These are phyloP conservation scores for Entomobrya proxima DNA, from an alignment of 2,888 invertebrate genomes.

Conservation along the genomic window DNA sequence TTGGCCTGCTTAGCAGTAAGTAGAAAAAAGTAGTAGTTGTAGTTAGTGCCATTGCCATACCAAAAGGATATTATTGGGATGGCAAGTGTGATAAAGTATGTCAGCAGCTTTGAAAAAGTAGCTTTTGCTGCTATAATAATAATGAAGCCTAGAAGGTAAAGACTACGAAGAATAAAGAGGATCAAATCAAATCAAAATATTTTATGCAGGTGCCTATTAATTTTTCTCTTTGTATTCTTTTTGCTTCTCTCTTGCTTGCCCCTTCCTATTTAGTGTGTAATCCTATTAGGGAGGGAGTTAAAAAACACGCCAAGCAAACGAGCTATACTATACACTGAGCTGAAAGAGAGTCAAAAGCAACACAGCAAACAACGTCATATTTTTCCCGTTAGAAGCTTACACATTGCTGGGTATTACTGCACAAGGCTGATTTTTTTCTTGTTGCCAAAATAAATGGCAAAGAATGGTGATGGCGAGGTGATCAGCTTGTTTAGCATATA, in stretches of 20 bases:
- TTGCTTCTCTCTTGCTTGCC: no score
- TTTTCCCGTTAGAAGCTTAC: slow-evolving; percentile 19
- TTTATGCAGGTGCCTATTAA: slow-evolving; percentile 9
- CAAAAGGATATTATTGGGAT: not conserved
- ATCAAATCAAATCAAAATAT: slow-evolving; percentile 39
- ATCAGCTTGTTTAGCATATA: not conserved
- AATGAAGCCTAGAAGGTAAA: not conserved
- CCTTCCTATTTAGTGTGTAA: not conserved
- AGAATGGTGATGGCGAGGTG: not conserved
- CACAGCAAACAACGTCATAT: not conserved
- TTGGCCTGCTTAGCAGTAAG: not conserved
- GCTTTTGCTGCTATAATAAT: no score
- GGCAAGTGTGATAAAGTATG: slow-evolving; percentile 39
- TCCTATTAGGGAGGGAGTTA: slow-evolving; percentile 3
- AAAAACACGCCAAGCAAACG: no score
- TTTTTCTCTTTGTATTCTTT: not conserved
- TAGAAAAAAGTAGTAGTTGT: not conserved
- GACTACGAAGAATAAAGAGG: not conserved
- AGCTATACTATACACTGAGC: not conserved
- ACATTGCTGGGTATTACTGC: not conserved
- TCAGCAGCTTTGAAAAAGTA: slow-evolving; percentile 21
- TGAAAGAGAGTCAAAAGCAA: not conserved
- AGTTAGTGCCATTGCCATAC: not conserved
- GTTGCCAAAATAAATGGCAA: slow-evolving; percentile 17
- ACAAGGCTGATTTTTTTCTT: not conserved